Base-by-base conservation (phyloP, 2,113 vertebrate species). In the Jacana jacana region DNA sequence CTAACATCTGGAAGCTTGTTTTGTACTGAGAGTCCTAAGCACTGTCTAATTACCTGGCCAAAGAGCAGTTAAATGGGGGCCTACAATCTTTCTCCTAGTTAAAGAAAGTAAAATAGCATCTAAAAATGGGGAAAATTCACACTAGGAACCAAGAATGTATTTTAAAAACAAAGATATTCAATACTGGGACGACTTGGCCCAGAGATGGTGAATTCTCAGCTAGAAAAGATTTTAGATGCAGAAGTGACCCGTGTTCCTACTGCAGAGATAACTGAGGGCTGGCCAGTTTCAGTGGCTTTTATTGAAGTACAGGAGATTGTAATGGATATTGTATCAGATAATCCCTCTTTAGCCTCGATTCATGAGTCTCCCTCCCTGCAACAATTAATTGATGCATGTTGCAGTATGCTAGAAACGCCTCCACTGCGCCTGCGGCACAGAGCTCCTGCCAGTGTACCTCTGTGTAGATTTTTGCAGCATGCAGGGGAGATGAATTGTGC, bases 331-430 rank as follows among this genome's bases (percentile, higher is more conserved):
- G 7, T 66, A 69, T 48, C 35, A 64, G 84, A 42, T 68, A 42
- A 60, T 87, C 6, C 37, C 16, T 94, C 33, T 2, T 7, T 63
- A 39, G 28, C 17, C 27, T 81, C 42, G 30, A 6, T 64, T 82
- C 11, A n/a, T 27, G 39, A 57, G 30, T 64, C 27, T 69, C 0
- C 0, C 27, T 69, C 0, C 0, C 42, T 66, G 46, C 25, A 78
- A 18, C 4, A 4, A 40, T 52, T 86, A 37, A 54, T 52, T 86
- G 82, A 54, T 27, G 20, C 1, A 4, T 4, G 10, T 6, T 66
- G 39, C 28, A 22, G 5, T 39, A 16, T 24, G 51, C 27, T 79
- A 78, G 57, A 85, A 91, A 61, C 57, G 27, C 8, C 22, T 33
- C 4, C 30, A 9, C 37, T 68, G 63, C 61, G 44, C 7, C 12